These are phyloP conservation scores for Pinctada fucata DNA, from an alignment of 2,888 invertebrate genomes.

Conservation along the genomic window DNA sequence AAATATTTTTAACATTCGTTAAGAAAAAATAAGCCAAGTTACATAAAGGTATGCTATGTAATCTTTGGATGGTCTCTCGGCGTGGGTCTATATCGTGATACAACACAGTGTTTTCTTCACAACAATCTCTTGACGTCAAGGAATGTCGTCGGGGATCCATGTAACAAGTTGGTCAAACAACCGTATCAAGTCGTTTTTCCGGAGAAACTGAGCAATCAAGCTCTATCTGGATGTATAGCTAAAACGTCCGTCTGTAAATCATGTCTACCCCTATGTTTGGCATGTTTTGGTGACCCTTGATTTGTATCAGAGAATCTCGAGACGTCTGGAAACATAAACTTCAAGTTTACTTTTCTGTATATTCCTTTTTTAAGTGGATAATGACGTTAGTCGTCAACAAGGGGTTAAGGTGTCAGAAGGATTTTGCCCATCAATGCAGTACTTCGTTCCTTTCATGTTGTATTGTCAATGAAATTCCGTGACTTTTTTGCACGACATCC, in stretches of 20 bases:
- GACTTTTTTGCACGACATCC: too few relatives aligned
- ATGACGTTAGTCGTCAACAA: too few relatives aligned
- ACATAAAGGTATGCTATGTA: too few relatives aligned
- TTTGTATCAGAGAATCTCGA: neutral
- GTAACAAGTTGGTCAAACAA: conserved; percentile 2
- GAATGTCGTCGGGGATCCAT: neutral
- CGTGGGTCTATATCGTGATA: too few relatives aligned
- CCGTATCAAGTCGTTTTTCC: neutral
- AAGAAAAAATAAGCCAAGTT: too few relatives aligned
- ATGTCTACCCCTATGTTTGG: neutral
- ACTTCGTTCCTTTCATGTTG: too few relatives aligned
- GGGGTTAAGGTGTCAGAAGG: too few relatives aligned
- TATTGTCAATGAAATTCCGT: too few relatives aligned
- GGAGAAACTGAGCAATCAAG: neutral
- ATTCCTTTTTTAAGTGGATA: too few relatives aligned
- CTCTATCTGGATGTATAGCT: neutral
- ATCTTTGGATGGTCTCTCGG: too few relatives aligned
- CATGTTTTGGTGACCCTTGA: neutral
- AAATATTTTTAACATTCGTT: too few relatives aligned
- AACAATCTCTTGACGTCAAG: neutral
- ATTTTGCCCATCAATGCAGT: too few relatives aligned
- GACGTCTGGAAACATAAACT: neutral
- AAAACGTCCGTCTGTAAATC: neutral
- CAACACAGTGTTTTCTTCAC: neutral
- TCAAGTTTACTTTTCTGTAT: neutral